phyloP scores from a whole-genome alignment of 2,113 vertebrate genomes.

The Passer montanus region DNA sequence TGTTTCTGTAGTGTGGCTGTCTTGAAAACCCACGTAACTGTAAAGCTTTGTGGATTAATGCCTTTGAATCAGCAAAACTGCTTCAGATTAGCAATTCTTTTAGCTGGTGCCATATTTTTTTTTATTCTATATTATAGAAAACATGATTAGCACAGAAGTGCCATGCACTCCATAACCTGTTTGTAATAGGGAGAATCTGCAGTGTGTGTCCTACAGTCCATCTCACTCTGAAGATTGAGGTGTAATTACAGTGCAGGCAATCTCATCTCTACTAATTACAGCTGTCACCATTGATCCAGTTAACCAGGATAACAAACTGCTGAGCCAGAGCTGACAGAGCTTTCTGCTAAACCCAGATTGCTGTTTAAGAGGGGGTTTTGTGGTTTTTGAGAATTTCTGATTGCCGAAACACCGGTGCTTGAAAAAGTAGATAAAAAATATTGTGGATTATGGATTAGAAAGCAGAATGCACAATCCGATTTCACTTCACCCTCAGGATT shows the following conservation, averaged over 20 bases:
- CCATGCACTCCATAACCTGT: constrained; percentile 46
- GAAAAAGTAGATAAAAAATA: constrained; percentile 22
- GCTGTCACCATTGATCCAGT: constrained; percentile 82
- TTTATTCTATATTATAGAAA: constrained; percentile 59
- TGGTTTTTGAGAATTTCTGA: constrained; percentile 10
- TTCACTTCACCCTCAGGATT: background rate
- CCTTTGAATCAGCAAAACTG: constrained; percentile 55
- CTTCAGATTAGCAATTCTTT: constrained; percentile 65
- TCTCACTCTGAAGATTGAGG: constrained; percentile 70
- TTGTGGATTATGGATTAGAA: background rate
- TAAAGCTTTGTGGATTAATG: constrained; percentile 50
- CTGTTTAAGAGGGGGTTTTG: background rate
- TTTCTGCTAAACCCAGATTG: constrained; percentile 71
- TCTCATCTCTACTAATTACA: constrained; percentile 84
- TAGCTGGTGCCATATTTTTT: constrained; percentile 23
- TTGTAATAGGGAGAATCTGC: constrained; percentile 64
- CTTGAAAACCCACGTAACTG: constrained; percentile 1
- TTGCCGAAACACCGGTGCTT: constrained; percentile 29
- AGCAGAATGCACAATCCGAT: background rate
- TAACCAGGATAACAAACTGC: constrained; percentile 82
- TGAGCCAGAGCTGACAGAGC: constrained; percentile 65
- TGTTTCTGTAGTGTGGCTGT: constrained; percentile 5
- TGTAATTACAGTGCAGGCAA: constrained; percentile 80
- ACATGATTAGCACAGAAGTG: constrained; percentile 66
- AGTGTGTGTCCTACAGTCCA: constrained; percentile 67